Evolutionary conservation across 2,888 invertebrate species (phyloP).

Genomic region (Salticus scenicus): DNA sequence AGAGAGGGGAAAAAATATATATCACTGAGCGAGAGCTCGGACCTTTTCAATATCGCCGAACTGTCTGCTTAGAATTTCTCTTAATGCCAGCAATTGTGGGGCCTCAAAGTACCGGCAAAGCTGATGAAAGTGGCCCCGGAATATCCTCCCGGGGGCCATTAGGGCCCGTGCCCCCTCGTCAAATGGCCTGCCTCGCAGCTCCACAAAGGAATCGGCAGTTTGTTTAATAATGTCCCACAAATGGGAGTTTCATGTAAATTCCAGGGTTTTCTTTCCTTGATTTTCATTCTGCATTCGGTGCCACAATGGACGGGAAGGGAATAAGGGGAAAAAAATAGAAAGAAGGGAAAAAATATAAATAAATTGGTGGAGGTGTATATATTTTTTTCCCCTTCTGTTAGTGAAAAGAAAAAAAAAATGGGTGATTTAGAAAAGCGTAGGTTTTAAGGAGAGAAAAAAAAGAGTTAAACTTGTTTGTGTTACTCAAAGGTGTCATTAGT

Average conservation of each 20-base stretch:
- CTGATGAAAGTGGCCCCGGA: slow-evolving; percentile 65
- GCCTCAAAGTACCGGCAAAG: slow-evolving; percentile 55
- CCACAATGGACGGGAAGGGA: slow-evolving; percentile 38
- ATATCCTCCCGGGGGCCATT: slow-evolving; percentile 57
- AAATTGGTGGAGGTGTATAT: background rate
- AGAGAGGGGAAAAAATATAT: slow-evolving; percentile 22
- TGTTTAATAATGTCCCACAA: slow-evolving; percentile 69
- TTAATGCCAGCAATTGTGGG: slow-evolving; percentile 63
- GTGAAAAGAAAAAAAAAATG: no score
- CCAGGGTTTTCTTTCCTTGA: slow-evolving; percentile 71
- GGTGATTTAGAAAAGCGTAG: background rate
- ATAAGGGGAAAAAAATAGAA: background rate
- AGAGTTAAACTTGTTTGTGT: no score
- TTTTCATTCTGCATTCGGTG: slow-evolving; percentile 51
- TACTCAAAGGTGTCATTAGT: background rate
- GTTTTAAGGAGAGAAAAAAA: no score
- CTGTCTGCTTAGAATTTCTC: slow-evolving; percentile 68
- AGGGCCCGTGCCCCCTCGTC: slow-evolving; percentile 15
- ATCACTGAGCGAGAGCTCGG: slow-evolving; percentile 29
- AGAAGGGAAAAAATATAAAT: background rate
- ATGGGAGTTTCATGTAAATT: slow-evolving; percentile 70
- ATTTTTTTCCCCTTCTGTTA: no score
- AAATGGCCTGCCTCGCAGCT: slow-evolving; percentile 44
- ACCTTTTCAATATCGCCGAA: slow-evolving; percentile 65
- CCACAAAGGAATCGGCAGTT: slow-evolving; percentile 57